Conservation (phyloP, 2,113 vertebrate species). For the Limanda limanda region DNA sequence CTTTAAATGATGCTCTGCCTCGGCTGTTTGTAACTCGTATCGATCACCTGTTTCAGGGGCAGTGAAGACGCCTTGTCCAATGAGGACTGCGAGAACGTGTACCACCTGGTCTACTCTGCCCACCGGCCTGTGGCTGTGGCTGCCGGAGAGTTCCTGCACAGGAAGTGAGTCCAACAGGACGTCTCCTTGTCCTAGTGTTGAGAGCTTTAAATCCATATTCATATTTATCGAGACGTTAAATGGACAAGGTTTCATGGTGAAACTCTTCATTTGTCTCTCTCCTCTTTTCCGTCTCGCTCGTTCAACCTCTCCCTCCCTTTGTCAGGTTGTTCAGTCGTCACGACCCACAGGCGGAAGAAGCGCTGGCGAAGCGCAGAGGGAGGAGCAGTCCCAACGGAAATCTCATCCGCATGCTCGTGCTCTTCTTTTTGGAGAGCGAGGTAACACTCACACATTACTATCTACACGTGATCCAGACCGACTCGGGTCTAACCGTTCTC, state of each 20-base stretch:
- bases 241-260: background rate
- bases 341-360: slow-evolving; percentile 97
- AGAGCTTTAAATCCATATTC: background rate
- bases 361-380: slow-evolving; percentile 95
- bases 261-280: background rate
- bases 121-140: slow-evolving; percentile 97
- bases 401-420: slow-evolving; percentile 98
- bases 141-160: slow-evolving; percentile 97
- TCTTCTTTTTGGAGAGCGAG: slow-evolving; percentile 99
- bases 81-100: slow-evolving; percentile 99
- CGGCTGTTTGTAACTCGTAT: background rate
- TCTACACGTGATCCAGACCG: background rate
- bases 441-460: slow-evolving; percentile 75
- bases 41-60: slow-evolving; percentile 85
- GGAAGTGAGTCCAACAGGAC: slow-evolving; percentile 87
- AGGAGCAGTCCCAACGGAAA: slow-evolving; percentile 98
- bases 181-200: background rate
- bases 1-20: background rate
- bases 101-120: slow-evolving; percentile 98
- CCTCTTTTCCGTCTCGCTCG: background rate
- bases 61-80: slow-evolving; percentile 98
- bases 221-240: background rate
- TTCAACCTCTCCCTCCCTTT: background rate
- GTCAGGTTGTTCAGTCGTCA: slow-evolving; percentile 94
- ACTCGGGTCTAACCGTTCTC: background rate